These are phyloP conservation scores for Actias luna DNA, from an alignment of 2,888 invertebrate species.

Conservation along the genomic window DNA sequence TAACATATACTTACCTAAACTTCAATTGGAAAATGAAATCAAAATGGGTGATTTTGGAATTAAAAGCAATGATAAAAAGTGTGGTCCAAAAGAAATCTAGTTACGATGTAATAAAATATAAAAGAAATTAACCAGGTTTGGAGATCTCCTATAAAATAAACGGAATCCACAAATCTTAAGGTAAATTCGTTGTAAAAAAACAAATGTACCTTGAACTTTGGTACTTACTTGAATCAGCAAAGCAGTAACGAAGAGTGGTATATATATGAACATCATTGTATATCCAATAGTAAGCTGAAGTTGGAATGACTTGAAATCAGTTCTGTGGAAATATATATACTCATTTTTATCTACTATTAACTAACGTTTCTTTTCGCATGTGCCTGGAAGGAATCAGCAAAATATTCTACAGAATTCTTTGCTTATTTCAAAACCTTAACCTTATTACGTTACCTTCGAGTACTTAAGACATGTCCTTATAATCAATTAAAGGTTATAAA, in stretches of 20 bases:
- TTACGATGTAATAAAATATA: not conserved
- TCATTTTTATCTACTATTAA: conserved; percentile 6
- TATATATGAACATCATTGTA: not conserved
- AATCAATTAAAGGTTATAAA: not conserved
- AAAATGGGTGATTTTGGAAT: not conserved
- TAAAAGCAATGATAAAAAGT: not conserved
- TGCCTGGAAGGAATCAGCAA: not conserved
- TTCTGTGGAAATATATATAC: not conserved
- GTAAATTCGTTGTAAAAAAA: not conserved
- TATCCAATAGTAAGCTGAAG: not conserved
- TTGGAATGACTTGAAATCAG: not conserved
- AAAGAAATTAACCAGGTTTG: no score
- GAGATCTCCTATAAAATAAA: no score
- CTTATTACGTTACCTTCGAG: not conserved
- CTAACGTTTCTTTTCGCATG: not conserved
- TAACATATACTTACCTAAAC: not conserved
- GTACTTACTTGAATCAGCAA: conserved; percentile 6
- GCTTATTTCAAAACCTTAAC: not conserved
- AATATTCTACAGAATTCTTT: not conserved
- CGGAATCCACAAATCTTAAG: no score
- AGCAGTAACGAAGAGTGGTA: not conserved
- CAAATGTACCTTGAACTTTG: not conserved
- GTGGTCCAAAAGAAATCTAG: not conserved
- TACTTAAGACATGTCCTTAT: not conserved
- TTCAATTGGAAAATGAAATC: not conserved